Conservation (phyloP, 2,113 vertebrate species). For the Cyprinodon brontotheroides region DNA sequence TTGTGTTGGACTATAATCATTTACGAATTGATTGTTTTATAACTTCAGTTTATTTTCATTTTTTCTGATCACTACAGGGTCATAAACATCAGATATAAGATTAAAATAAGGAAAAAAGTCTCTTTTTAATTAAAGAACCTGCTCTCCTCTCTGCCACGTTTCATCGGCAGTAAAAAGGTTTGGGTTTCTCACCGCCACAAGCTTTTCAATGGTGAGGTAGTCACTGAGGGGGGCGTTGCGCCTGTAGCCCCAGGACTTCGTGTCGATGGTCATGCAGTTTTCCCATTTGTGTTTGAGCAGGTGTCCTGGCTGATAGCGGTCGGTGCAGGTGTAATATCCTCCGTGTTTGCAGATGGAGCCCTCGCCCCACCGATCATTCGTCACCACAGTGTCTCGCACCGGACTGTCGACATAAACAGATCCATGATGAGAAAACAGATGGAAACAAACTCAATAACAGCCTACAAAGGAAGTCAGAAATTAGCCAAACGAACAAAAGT, state of each 20-base stretch:
- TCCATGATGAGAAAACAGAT: background rate
- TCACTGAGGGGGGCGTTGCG: slow-evolving; percentile 84
- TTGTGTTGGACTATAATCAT: too few relatives aligned
- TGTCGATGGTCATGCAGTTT: slow-evolving; percentile 95
- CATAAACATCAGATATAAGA: too few relatives aligned
- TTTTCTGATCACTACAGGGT: too few relatives aligned
- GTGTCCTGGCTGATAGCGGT: slow-evolving; percentile 90
- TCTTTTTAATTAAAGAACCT: background rate
- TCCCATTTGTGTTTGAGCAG: slow-evolving; percentile 95
- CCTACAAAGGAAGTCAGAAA: too few relatives aligned
- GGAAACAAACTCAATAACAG: background rate
- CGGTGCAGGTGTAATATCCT: slow-evolving; percentile 91
- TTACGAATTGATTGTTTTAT: too few relatives aligned
- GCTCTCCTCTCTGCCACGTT: background rate
- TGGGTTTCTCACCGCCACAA: slow-evolving; percentile 82
- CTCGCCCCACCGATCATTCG: slow-evolving; percentile 93
- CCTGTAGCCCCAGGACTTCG: slow-evolving; percentile 89
- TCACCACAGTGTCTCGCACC: slow-evolving; percentile 89
- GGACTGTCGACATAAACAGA: slow-evolving; percentile 78
- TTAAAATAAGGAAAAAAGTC: too few relatives aligned
- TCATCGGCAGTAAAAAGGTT: background rate
- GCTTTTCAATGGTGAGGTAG: slow-evolving; percentile 83
- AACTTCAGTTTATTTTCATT: too few relatives aligned
- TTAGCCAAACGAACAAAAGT: too few relatives aligned
- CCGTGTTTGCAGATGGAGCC: slow-evolving; percentile 88